Conservation (phyloP, 2,113 vertebrate species). For the Guaruba guarouba region DNA sequence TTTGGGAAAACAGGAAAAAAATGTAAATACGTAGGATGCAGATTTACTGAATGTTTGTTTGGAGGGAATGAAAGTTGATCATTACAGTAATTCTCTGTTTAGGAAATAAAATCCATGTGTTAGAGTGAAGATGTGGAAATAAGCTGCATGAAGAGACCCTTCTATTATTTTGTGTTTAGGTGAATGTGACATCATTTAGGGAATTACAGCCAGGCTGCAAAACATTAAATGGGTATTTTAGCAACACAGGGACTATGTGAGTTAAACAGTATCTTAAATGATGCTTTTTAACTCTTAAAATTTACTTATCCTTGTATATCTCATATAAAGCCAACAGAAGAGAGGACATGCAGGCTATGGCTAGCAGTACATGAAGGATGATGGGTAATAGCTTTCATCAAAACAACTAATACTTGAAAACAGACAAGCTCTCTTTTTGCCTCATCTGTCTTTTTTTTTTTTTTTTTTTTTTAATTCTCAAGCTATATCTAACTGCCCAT, state of each 20-base stretch:
- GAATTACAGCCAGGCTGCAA: background rate
- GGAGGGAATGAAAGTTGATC: background rate
- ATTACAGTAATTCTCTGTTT: background rate
- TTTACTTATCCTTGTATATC: background rate
- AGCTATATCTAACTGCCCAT: background rate
- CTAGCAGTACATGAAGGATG: background rate
- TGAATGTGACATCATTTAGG: background rate
- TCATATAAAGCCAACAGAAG: background rate
- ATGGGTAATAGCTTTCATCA: background rate
- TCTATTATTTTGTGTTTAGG: background rate
- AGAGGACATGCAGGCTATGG: background rate
- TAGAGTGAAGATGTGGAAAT: constrained; percentile 4
- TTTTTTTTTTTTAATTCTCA: background rate
- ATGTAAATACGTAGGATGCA: background rate
- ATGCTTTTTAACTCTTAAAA: background rate
- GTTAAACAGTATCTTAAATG: background rate
- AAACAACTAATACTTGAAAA: background rate
- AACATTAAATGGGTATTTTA: background rate
- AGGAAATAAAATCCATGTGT: background rate
- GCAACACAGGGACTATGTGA: background rate
- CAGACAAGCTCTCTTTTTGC: background rate
- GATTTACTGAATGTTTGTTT: background rate
- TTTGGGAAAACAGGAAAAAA: background rate
- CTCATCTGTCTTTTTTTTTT: background rate
- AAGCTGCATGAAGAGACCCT: background rate